Conservation (phyloP, 2,113 vertebrate genomes). For the Meriones unguiculatus region DNA sequence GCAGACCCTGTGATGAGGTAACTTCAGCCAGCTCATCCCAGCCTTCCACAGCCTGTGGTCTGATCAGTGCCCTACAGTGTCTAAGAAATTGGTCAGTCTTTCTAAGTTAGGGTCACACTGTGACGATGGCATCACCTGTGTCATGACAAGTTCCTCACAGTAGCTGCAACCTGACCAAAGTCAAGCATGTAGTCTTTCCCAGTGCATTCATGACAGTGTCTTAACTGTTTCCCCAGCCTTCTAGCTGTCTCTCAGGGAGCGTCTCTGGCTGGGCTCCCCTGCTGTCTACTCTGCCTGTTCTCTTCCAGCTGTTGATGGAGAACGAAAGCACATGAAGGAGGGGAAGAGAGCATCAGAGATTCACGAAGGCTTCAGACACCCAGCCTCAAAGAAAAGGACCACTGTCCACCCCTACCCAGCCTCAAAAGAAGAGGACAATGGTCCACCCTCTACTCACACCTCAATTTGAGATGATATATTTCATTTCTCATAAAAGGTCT, state of each 20-base stretch:
- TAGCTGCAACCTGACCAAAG: background rate
- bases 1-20: background rate
- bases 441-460: background rate
- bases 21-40: background rate
- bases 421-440: background rate
- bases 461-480: background rate
- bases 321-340: too few relatives aligned
- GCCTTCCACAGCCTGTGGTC: background rate
- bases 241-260: rapidly evolving
- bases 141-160: background rate
- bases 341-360: background rate
- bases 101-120: background rate
- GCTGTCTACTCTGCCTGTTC: too few relatives aligned
- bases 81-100: background rate
- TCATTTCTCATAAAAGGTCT: background rate
- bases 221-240: background rate
- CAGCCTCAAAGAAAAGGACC: background rate
- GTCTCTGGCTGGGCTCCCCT: background rate
- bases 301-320: background rate
- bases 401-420: background rate
- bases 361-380: background rate
- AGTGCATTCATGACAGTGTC: background rate
- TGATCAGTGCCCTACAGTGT: background rate
- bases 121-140: too few relatives aligned
- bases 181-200: background rate